Evolutionary conservation across 2,113 vertebrate genomes (phyloP), one percentile per base, ranked within the genome.

Genomic region (Zapornia atra): DNA sequence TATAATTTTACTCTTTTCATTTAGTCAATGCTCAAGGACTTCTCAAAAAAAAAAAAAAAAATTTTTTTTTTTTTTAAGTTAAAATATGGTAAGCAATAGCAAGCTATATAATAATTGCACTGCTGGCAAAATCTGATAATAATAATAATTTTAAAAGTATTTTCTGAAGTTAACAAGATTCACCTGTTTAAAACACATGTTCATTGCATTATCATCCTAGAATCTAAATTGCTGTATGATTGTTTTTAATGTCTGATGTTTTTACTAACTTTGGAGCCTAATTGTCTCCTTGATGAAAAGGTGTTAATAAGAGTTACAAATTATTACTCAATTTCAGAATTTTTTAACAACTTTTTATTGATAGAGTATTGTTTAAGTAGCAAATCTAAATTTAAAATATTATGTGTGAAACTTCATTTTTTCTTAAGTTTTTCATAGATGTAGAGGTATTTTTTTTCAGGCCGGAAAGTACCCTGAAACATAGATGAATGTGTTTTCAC

Each of bases 21-120:
- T 87, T 0, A 0, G 22, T 51, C 50, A 33, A 51, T 79, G 2
- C 6, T 84, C 16, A 33, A 42, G 82, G 31, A 61, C 3, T 40
- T 78, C 11, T 54, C n/a, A 44, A 65, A 73, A 63, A 17, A 22
- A 60, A 15, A 64, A 54, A n/a, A 46, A 18, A 18, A 19, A 2
- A 4, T 12, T 31, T 34, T 4, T 4, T 12, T 31, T 34, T 4
- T 65, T 54, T 4, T 61, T 46, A 57, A 53, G 7, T 33, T 72
- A 76, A 75, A 79, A 51, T 1, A 13, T 44, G 15, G 1, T 75
- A 61, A 76, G 3, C 11, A 76, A 40, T 10, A 69, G 2, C 6
- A 76, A 57, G 3, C 6, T 71, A 11, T 57, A 16, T 34, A 61
- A 38, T 44, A 72, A 69, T 2, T 42, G 5, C 16, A 70, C 9